Evolutionary conservation across 1,140 invertebrate genomes (phyloP).

Genomic region (Trachymyrmex septentrionalis): DNA sequence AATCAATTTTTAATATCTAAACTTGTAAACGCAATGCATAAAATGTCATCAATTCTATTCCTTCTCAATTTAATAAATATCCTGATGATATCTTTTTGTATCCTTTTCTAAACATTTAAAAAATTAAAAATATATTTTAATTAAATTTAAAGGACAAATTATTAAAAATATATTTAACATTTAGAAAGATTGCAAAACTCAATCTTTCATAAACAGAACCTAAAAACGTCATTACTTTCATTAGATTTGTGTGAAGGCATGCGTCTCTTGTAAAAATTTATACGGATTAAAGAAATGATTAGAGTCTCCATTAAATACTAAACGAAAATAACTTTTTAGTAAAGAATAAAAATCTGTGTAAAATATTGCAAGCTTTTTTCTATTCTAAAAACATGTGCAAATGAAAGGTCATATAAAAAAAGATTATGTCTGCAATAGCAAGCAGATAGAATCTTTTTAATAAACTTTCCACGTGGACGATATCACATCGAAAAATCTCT

Average conservation of each 20-base stretch:
- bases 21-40: background rate
- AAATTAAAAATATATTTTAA: no score
- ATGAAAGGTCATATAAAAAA: constrained; percentile 15
- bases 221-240: background rate
- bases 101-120: background rate
- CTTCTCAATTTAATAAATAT: background rate
- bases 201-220: background rate
- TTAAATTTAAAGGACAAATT: background rate
- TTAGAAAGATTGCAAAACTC: background rate
- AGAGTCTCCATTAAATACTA: constrained; percentile 3
- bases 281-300: background rate
- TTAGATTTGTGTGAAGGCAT: background rate
- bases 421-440: constrained; percentile 32
- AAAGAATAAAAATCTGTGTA: background rate
- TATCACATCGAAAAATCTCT: constrained; percentile 41
- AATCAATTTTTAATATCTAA: background rate
- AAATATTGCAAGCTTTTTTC: background rate
- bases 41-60: background rate
- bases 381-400: constrained; percentile 27
- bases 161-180: constrained; percentile 9
- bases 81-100: background rate
- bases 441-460: constrained; percentile 42
- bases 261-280: background rate
- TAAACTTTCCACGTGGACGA: constrained; percentile 33
- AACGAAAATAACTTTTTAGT: background rate